These are phyloP conservation scores for Muscicapa comitata DNA, from an alignment of 2,797 vertebrate genomes.

Conservation along the genomic window DNA sequence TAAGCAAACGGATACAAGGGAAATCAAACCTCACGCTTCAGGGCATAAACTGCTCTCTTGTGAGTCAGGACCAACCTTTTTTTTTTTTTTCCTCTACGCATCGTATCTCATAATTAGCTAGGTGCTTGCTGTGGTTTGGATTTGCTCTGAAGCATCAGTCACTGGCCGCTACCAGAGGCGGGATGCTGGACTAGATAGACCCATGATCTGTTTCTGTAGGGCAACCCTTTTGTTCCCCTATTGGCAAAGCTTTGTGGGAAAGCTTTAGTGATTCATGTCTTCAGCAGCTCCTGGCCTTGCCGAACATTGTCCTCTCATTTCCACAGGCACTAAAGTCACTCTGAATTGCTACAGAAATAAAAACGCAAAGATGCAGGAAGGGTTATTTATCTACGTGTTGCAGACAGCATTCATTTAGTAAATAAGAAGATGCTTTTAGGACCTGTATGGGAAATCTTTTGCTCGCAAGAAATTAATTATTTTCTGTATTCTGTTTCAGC, in stretches of 20 bases:
- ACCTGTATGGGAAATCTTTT: not conserved
- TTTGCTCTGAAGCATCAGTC: constrained; percentile 44
- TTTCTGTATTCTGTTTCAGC: not conserved
- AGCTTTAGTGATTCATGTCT: not conserved
- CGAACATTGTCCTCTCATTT: not conserved
- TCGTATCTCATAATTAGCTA: constrained; percentile 45
- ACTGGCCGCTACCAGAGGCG: not conserved
- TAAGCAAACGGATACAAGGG: constrained; percentile 63
- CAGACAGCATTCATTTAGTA: not conserved
- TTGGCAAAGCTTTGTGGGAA: constrained; percentile 32
- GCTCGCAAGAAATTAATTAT: not conserved
- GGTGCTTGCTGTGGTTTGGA: constrained; percentile 55
- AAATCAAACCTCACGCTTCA: constrained; percentile 56
- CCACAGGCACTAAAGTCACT: constrained; percentile 13
- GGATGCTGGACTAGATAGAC: constrained; percentile 21
- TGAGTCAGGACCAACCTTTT: constrained; percentile 58
- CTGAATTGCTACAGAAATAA: not conserved
- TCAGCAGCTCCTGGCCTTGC: not conserved
- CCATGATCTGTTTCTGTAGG: not conserved
- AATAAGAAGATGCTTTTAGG: not conserved
- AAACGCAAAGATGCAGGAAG: not conserved
- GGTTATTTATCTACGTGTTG: not conserved
- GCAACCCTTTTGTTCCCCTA: constrained; percentile 32
- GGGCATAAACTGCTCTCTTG: constrained; percentile 67
- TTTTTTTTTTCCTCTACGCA: not conserved